A percentile compares a stretch with the other conserved stretches of the same genome.
These are phyloP conservation scores for Lophura nycthemera DNA, from an alignment of 2,113 vertebrate genomes.

Conservation along the genomic window DNA sequence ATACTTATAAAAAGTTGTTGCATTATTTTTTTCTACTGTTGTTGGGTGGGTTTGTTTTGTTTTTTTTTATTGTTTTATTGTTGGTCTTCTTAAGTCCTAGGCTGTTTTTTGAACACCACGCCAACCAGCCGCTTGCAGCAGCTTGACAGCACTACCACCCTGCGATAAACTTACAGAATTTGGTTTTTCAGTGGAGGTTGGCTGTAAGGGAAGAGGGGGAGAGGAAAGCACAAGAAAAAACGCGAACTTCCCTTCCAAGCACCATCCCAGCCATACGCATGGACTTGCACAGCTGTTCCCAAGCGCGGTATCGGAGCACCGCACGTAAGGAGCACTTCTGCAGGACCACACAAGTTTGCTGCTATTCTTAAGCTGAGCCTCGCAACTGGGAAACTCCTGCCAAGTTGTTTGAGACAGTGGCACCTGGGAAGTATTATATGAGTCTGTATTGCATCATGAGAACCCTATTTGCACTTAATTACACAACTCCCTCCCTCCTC, in stretches of 20 bases:
- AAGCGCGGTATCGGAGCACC: background rate
- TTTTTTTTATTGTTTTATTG: background rate
- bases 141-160: slow-evolving; percentile 44
- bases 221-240: background rate
- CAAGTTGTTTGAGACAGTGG: slow-evolving; percentile 16
- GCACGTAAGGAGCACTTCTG: slow-evolving; percentile 60
- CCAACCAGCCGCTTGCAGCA: background rate
- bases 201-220: background rate
- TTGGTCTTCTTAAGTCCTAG: accelerated
- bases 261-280: slow-evolving; percentile 20
- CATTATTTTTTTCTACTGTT: background rate
- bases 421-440: slow-evolving; percentile 58
- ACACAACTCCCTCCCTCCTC: background rate
- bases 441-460: slow-evolving; percentile 49
- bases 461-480: slow-evolving; percentile 60
- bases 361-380: slow-evolving; percentile 38
- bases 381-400: slow-evolving; percentile 32
- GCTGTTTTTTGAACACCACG: background rate
- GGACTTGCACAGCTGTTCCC: slow-evolving; percentile 70
- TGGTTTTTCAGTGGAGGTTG: slow-evolving; percentile 59
- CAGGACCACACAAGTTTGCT: slow-evolving; percentile 78
- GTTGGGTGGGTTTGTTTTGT: background rate
- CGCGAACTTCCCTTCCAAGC: background rate
- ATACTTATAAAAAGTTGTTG: background rate
- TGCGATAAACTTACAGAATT: slow-evolving; percentile 31